Conservation (phyloP, 2,888 invertebrate species). For the Phlogophora meticulosa region DNA sequence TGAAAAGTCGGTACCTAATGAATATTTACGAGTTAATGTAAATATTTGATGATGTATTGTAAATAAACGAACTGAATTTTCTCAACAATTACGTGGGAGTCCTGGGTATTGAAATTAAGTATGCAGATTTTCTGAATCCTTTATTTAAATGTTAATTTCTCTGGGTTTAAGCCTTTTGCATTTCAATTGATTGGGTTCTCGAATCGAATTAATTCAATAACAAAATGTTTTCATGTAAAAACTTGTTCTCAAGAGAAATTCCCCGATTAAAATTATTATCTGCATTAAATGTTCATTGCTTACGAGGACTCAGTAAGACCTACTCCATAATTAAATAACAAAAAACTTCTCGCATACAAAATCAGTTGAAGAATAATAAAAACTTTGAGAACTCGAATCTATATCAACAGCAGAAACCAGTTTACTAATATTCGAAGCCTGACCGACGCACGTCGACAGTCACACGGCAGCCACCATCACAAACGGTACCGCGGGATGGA, state of each 20-base stretch:
- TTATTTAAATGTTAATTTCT: constrained; percentile 51
- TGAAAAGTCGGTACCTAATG: background rate
- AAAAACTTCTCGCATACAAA: constrained; percentile 1
- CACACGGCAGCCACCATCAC: constrained; percentile 38
- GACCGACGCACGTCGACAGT: constrained; percentile 47
- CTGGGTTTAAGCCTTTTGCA: constrained; percentile 29
- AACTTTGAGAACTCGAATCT: constrained; percentile 59
- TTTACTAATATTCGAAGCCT: constrained; percentile 47
- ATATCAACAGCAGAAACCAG: constrained; percentile 60
- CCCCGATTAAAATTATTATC: background rate
- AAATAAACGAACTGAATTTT: constrained; percentile 2
- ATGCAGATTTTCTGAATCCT: constrained; percentile 37
- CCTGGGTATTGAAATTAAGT: constrained; percentile 36
- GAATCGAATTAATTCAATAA: constrained; percentile 28
- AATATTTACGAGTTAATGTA: background rate
- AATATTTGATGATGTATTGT: background rate
- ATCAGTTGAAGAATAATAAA: constrained; percentile 2
- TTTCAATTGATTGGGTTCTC: constrained; percentile 27
- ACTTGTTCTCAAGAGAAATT: background rate
- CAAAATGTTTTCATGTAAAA: constrained; percentile 28
- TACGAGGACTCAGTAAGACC: constrained; percentile 1
- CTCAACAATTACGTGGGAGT: constrained; percentile 13
- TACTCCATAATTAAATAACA: background rate
- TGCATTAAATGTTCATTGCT: background rate
- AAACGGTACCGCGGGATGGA: constrained; percentile 69